phyloP scores from a whole-genome alignment of 2,797 vertebrate species.

The Characodon lateralis region DNA sequence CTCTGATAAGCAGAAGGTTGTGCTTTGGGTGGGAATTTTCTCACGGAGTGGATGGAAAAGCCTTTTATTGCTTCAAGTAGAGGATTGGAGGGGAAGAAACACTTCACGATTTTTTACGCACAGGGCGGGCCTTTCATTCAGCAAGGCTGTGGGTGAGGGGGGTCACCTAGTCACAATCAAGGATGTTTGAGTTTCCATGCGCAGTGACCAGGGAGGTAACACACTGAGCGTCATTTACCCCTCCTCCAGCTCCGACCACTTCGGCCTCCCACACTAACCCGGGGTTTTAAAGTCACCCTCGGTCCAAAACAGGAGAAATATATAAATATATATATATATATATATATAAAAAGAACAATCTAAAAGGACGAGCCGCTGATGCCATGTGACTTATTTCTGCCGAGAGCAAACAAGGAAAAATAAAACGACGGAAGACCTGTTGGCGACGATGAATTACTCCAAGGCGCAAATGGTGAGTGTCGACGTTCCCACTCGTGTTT shows the following conservation, averaged over 20 bases:
- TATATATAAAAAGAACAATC: not conserved
- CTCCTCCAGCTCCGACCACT: constrained; percentile 57
- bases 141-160: constrained; percentile 63
- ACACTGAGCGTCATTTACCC: constrained; percentile 51
- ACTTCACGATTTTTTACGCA: constrained; percentile 58
- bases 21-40: constrained; percentile 44
- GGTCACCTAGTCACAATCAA: constrained; percentile 69
- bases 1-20: constrained; percentile 1
- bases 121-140: constrained; percentile 75
- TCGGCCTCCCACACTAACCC: constrained; percentile 38
- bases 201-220: constrained; percentile 78
- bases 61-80: constrained; percentile 21
- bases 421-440: constrained; percentile 57
- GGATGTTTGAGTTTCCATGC: constrained; percentile 81
- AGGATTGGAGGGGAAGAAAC: constrained; percentile 7
- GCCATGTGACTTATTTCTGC: constrained; percentile 59
- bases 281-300: constrained; percentile 31
- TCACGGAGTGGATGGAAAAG: constrained; percentile 40
- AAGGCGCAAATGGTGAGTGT: constrained; percentile 85
- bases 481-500: constrained; percentile 63
- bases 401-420: constrained; percentile 38
- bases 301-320: constrained; percentile 5
- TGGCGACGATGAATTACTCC: constrained; percentile 82
- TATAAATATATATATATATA: too few species aligned
- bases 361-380: constrained; percentile 37